phyloP scores from a whole-genome alignment of 2,113 vertebrate species.

The Ardeotis arabs region DNA sequence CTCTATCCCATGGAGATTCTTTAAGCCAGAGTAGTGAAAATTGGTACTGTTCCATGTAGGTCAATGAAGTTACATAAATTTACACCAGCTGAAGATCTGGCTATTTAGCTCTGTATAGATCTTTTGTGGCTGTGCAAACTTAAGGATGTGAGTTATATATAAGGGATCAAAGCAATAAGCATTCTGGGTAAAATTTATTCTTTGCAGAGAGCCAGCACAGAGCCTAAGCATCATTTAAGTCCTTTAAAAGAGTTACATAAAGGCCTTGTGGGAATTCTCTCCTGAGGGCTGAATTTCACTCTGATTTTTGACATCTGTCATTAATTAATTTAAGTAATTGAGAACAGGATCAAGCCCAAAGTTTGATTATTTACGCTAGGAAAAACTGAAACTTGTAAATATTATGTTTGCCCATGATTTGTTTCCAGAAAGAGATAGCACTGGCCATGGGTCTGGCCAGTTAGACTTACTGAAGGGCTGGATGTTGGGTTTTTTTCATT shows the following conservation, averaged over 20 bases:
- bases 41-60: slow-evolving; percentile 60
- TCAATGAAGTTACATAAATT: slow-evolving; percentile 70
- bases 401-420: neutral
- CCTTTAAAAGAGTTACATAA: slow-evolving; percentile 51
- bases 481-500: neutral
- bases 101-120: slow-evolving; percentile 48
- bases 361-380: slow-evolving; percentile 23
- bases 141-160: slow-evolving; percentile 52
- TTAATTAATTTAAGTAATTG: slow-evolving; percentile 66
- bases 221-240: slow-evolving; percentile 58
- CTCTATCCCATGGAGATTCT: slow-evolving; percentile 63
- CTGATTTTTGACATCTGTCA: slow-evolving; percentile 59
- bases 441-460: slow-evolving; percentile 20
- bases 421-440: neutral
- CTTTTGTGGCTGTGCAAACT: slow-evolving; percentile 64
- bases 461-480: neutral
- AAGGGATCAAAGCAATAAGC: slow-evolving; percentile 60
- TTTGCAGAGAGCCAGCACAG: slow-evolving; percentile 58
- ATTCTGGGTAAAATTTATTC: slow-evolving; percentile 72
- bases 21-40: slow-evolving; percentile 63
- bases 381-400: slow-evolving; percentile 28
- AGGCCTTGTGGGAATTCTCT: slow-evolving; percentile 56
- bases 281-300: slow-evolving; percentile 50
- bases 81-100: slow-evolving; percentile 66
- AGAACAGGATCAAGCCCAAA: slow-evolving; percentile 48